phyloP scores from a whole-genome alignment of 2,888 invertebrate species.

The Lordiphosa andalusiaca region DNA sequence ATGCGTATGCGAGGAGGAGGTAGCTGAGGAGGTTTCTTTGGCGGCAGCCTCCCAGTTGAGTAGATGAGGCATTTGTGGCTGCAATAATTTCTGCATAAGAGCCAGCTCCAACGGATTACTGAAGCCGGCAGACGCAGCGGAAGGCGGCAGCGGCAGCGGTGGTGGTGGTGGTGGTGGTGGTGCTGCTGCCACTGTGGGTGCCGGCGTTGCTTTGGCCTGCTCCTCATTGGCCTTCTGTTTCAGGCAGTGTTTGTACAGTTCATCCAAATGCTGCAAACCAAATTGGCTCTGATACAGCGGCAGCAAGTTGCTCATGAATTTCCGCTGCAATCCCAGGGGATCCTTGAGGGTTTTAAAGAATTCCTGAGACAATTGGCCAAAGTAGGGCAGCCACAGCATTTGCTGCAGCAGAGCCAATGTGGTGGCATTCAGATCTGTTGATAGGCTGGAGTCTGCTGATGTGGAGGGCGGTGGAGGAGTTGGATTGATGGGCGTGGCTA shows the following conservation, averaged over 20 bases:
- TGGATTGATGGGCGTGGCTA: constrained; percentile 16
- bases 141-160: not conserved
- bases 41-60: constrained; percentile 31
- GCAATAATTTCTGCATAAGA: constrained; percentile 87
- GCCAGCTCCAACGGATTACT: constrained; percentile 80
- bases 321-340: constrained; percentile 64
- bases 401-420: constrained; percentile 86
- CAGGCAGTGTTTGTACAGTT: constrained; percentile 63
- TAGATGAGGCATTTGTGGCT: constrained; percentile 78
- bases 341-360: constrained; percentile 80
- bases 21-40: constrained; percentile 27
- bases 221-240: constrained; percentile 78
- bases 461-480: constrained; percentile 37
- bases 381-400: constrained; percentile 88
- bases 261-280: constrained; percentile 60
- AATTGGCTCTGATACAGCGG: constrained; percentile 63
- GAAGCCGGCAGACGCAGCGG: constrained; percentile 45
- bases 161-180: constrained; percentile 18
- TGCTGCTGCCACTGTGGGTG: constrained; percentile 29
- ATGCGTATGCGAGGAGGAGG: constrained; percentile 51
- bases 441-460: constrained; percentile 78
- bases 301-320: constrained; percentile 68
- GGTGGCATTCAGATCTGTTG: constrained; percentile 86
- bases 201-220: constrained; percentile 29
- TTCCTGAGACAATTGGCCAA: constrained; percentile 81